A percentile compares a stretch with the other conserved stretches of the same genome.
Evolutionary conservation across 1,140 invertebrate genomes (phyloP).

Genomic region (Heliothis subflexa): DNA sequence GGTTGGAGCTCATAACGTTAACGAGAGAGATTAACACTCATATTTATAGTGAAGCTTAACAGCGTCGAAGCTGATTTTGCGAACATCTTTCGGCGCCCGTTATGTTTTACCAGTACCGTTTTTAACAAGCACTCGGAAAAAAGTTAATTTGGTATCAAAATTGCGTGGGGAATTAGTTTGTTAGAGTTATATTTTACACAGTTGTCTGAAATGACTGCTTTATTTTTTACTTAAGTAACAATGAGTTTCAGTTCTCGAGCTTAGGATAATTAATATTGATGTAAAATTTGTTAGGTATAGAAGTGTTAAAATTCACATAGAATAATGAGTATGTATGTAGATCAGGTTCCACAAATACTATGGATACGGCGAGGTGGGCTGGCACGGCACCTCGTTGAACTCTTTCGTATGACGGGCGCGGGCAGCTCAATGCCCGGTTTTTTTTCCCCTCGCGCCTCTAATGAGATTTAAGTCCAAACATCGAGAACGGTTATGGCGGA

Average conservation of each 20-base stretch:
- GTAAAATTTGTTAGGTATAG: not conserved
- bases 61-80: conserved; percentile 25
- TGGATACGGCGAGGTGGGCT: conserved; percentile 31
- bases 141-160: conserved; percentile 26
- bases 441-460: conserved; percentile 60
- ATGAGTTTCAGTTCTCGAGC: no score
- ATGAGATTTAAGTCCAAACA: conserved; percentile 73
- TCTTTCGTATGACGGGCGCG: conserved; percentile 71
- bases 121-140: conserved; percentile 22
- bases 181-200: not conserved
- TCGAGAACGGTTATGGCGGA: conserved; percentile 67
- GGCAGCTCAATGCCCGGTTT: conserved; percentile 55
- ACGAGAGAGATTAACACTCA: conserved; percentile 62
- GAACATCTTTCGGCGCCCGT: conserved; percentile 31
- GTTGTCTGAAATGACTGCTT: conserved; percentile 10
- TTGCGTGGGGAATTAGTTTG: conserved; percentile 6
- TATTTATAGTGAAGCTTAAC: conserved; percentile 50
- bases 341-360: conserved; percentile 17
- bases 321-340: not conserved
- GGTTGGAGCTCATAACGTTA: conserved; percentile 64
- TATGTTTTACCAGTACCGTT: conserved; percentile 43
- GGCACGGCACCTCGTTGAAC: conserved; percentile 69
- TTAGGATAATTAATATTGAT: not conserved
- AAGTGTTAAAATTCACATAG: no score
- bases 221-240: not conserved